Evolutionary conservation across 2,797 vertebrate genomes (phyloP).

Genomic region (Pempheris klunzingeri): DNA sequence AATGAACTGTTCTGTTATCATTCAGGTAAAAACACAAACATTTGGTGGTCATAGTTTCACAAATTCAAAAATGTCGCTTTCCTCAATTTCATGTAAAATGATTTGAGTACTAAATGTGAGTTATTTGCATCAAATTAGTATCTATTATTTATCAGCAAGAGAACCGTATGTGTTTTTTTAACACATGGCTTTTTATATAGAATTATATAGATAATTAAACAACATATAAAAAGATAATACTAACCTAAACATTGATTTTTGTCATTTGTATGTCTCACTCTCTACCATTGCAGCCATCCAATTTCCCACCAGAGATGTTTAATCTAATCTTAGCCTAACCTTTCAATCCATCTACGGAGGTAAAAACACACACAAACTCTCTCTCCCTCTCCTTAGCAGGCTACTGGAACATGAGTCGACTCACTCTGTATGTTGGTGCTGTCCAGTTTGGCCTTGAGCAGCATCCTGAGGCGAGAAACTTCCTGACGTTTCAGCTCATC

Average conservation of each 20-base stretch:
- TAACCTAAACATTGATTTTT: neutral
- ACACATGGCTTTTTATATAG: neutral
- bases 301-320: too few relatives aligned
- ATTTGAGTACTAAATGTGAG: neutral
- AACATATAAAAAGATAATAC: neutral
- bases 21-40: neutral
- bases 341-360: neutral
- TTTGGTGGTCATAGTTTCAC: neutral
- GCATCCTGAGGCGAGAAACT: slow-evolving; percentile 92
- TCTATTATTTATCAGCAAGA: neutral
- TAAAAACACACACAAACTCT: neutral
- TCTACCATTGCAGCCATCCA: too few relatives aligned
- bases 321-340: too few relatives aligned
- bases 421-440: slow-evolving; percentile 91
- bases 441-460: slow-evolving; percentile 94
- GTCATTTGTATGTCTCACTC: neutral
- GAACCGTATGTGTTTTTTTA: neutral
- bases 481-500: slow-evolving; percentile 95
- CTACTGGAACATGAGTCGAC: slow-evolving; percentile 21
- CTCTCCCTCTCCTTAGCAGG: neutral
- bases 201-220: neutral
- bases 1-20: neutral
- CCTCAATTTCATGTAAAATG: neutral
- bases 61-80: neutral
- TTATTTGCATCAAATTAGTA: neutral